phyloP scores from a whole-genome alignment of 2,888 invertebrate genomes.

The Salticus scenicus region DNA sequence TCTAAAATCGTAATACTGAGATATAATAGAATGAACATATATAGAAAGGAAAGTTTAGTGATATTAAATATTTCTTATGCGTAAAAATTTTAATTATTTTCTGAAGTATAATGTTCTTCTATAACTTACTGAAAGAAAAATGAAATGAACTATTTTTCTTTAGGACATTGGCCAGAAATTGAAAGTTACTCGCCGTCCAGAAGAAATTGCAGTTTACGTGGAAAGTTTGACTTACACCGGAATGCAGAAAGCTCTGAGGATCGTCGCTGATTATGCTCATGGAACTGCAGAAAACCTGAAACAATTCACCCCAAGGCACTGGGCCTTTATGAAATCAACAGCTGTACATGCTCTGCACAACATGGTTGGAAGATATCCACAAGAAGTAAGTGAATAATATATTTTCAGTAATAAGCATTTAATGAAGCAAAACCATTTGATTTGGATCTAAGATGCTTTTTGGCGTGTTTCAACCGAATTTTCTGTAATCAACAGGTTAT shows the following conservation, averaged over 20 bases:
- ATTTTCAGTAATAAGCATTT: too few relatives aligned
- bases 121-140: too few relatives aligned
- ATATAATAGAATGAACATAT: too few relatives aligned
- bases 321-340: constrained; percentile 65
- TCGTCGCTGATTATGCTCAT: constrained; percentile 62
- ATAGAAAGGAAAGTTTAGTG: too few relatives aligned
- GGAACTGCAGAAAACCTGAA: constrained; percentile 28
- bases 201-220: constrained; percentile 69
- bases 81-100: too few relatives aligned
- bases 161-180: constrained; percentile 33
- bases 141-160: not conserved
- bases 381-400: not conserved
- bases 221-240: constrained; percentile 70
- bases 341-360: constrained; percentile 70
- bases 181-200: constrained; percentile 18
- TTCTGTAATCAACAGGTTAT: constrained; percentile 54
- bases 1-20: too few relatives aligned
- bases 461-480: not conserved
- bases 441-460: too few relatives aligned
- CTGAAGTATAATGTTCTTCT: too few relatives aligned
- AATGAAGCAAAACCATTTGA: too few relatives aligned
- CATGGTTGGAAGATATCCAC: constrained; percentile 30
- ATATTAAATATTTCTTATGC: too few relatives aligned
- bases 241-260: constrained; percentile 46
- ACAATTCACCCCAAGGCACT: constrained; percentile 12